Percentiles rank a stretch among this genome's conserved stretches.
Conservation (phyloP, 2,113 vertebrate species). For the Neodon shergylaensis region DNA sequence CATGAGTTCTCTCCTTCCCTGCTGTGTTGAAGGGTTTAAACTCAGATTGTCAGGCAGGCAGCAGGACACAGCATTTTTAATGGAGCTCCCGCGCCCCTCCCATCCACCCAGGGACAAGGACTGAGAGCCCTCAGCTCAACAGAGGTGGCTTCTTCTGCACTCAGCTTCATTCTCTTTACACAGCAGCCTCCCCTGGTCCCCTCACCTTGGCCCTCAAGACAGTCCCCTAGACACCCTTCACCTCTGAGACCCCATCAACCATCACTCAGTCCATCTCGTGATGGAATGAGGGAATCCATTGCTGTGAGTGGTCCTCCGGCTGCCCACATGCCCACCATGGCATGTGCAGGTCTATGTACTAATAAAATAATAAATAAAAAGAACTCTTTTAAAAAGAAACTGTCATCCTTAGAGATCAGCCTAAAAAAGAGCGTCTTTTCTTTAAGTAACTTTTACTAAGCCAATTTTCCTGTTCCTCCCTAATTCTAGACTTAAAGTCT, state of each 20-base stretch:
- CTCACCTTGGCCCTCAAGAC: neutral
- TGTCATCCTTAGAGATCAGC: slow-evolving; percentile 74
- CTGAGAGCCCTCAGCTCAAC: neutral
- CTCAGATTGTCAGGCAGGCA: neutral
- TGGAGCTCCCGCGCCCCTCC: rapidly evolving
- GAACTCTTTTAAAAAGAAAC: slow-evolving; percentile 82
- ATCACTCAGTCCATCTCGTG: no score
- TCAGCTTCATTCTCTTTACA: neutral
- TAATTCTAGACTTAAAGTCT: slow-evolving; percentile 69
- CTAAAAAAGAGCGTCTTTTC: slow-evolving; percentile 72
- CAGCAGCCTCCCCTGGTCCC: neutral
- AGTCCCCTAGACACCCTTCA: neutral
- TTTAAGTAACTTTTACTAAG: slow-evolving; percentile 74
- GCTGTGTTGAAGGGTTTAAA: neutral
- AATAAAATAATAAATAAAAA: slow-evolving; percentile 67
- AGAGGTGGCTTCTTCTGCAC: neutral
- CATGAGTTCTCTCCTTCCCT: neutral
- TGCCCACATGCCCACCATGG: neutral
- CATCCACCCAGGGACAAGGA: neutral
- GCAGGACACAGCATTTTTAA: neutral
- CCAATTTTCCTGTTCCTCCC: slow-evolving; percentile 50
- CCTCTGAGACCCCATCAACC: neutral
- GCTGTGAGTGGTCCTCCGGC: neutral
- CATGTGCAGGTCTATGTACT: neutral
- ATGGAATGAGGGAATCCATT: neutral